Evolutionary conservation across 2,888 invertebrate genomes (phyloP).

Genomic region (Clostera curtula): DNA sequence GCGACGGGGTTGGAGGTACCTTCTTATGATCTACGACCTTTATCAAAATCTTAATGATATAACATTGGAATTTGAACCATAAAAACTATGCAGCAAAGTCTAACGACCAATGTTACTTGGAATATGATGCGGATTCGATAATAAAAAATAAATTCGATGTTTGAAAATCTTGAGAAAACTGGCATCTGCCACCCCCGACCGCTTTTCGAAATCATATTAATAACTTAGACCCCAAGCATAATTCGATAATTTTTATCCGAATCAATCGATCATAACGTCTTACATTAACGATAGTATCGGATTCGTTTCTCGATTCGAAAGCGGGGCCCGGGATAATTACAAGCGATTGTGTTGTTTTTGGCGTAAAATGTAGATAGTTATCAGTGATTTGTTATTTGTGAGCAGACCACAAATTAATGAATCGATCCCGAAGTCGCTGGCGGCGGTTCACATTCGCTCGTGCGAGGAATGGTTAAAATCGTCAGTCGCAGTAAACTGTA

Average conservation of each 20-base stretch:
- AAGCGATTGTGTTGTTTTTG: constrained; percentile 17
- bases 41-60: constrained; percentile 5
- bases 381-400: constrained; percentile 27
- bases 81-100: not conserved
- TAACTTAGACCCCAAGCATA: constrained; percentile 32
- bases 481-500: constrained; percentile 6
- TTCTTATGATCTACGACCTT: constrained; percentile 35
- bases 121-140: constrained; percentile 27
- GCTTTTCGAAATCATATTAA: constrained; percentile 41
- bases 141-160: constrained; percentile 31
- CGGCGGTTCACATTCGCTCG: constrained; percentile 18
- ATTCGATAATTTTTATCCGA: constrained; percentile 35
- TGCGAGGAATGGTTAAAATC: no score
- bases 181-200: constrained; percentile 56
- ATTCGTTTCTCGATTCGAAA: constrained; percentile 20
- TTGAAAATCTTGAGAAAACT: constrained; percentile 29
- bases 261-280: constrained; percentile 40
- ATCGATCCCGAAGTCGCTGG: constrained; percentile 15
- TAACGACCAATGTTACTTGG: constrained; percentile 8
- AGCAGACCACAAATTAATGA: constrained; percentile 24
- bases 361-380: constrained; percentile 16
- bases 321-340: constrained; percentile 21
- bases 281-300: constrained; percentile 19
- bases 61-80: constrained; percentile 10
- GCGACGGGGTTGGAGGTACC: constrained; percentile 44